Percentiles rank a stretch among this genome's conserved stretches.
Conservation (phyloP, 2,888 invertebrate genomes). For the Nomada ferruginata region DNA sequence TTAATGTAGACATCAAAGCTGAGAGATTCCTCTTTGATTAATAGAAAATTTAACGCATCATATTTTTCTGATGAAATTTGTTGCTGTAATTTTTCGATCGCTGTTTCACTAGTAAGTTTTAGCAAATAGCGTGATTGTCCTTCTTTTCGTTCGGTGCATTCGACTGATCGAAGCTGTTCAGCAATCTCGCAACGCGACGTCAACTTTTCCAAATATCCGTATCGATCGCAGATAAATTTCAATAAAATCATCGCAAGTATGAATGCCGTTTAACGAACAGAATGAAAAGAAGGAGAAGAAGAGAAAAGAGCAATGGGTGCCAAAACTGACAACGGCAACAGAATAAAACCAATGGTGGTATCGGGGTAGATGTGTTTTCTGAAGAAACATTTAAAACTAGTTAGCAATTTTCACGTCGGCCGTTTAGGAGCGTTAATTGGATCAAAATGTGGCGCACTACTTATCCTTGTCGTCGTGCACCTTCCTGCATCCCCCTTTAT, state of each 20-base stretch:
- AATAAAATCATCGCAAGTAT: no score
- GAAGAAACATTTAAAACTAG: conserved; percentile 20
- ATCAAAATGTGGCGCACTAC: conserved; percentile 79
- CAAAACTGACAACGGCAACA: no score
- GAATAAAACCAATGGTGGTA: no score
- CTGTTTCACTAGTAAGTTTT: background rate
- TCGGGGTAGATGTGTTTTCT: no score
- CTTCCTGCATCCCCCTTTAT: conserved; percentile 41
- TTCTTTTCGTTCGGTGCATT: conserved; percentile 60
- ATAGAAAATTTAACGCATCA: no score
- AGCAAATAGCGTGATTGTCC: conserved; percentile 61
- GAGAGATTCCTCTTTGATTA: no score
- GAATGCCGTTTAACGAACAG: background rate
- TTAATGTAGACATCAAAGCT: background rate
- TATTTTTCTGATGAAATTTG: background rate
- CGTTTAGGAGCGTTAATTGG: conserved; percentile 78
- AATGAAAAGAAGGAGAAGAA: background rate
- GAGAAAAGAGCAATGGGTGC: no score
- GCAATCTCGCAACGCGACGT: conserved; percentile 27
- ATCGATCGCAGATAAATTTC: background rate
- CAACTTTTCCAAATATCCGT: conserved; percentile 21
- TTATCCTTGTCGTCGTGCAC: conserved; percentile 68
- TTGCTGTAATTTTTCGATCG: conserved; percentile 27
- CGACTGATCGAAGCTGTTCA: conserved; percentile 54
- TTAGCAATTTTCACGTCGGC: conserved; percentile 53